phyloP scores from a whole-genome alignment of 2,797 vertebrate species.

The Thalassophryne amazonica region DNA sequence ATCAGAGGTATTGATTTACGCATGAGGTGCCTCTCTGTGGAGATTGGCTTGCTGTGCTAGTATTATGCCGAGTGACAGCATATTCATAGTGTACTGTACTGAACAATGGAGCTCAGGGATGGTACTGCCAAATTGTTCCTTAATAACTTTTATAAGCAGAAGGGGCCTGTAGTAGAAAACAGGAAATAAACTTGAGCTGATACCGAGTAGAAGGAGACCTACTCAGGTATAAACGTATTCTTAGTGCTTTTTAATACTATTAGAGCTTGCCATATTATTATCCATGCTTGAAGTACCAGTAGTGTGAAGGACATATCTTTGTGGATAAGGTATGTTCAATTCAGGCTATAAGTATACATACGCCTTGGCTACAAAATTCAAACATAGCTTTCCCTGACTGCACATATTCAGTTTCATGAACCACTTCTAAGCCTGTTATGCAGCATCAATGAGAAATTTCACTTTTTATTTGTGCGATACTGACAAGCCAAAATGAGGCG shows the following conservation, averaged over 20 bases:
- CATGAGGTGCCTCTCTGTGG: constrained; percentile 63
- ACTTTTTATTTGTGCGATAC: too few species aligned
- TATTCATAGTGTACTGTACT: constrained; percentile 64
- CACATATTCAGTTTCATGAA: too few species aligned
- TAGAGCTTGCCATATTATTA: not conserved
- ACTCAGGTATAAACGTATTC: constrained; percentile 17
- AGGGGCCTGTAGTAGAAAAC: constrained; percentile 39
- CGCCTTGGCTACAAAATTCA: too few species aligned
- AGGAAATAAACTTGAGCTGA: constrained; percentile 54
- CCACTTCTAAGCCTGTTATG: too few species aligned
- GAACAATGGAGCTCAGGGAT: constrained; percentile 61
- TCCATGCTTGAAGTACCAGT: not conserved
- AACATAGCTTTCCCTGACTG: too few species aligned
- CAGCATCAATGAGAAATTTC: too few species aligned
- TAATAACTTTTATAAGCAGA: constrained; percentile 71
- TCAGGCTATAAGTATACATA: too few species aligned
- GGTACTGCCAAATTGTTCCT: constrained; percentile 64
- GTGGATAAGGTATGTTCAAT: too few species aligned
- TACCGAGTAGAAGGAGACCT: constrained; percentile 41
- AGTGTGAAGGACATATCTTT: too few species aligned
- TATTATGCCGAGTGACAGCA: constrained; percentile 64
- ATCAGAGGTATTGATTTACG: constrained; percentile 74
- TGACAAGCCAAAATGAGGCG: too few species aligned
- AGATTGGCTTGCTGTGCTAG: constrained; percentile 59
- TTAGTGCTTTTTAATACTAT: constrained; percentile 9